A percentile compares a stretch with the other conserved stretches of the same genome.
phyloP scores from a whole-genome alignment of 1,140 invertebrate genomes.

The Drosophila lowei region DNA sequence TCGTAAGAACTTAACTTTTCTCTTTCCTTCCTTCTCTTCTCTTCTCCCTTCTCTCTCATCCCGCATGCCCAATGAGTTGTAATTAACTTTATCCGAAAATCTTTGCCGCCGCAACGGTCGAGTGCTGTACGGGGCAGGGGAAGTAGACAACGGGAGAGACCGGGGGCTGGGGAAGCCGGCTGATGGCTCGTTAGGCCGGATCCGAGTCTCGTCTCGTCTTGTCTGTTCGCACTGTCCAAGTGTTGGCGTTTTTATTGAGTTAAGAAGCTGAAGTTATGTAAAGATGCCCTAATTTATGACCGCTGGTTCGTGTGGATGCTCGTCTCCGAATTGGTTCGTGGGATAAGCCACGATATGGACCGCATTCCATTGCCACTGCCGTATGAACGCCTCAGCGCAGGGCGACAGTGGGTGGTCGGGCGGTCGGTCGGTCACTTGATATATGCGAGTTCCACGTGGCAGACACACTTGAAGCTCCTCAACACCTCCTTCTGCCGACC shows the following conservation, averaged over 20 bases:
- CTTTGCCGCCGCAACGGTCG: conserved; percentile 58
- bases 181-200: conserved; percentile 34
- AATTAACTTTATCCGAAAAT: conserved; percentile 83
- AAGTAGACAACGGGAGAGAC: not conserved
- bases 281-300: conserved; percentile 76
- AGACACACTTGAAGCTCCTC: conserved; percentile 36
- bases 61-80: conserved; percentile 77
- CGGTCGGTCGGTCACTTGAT: conserved; percentile 42
- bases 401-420: no score
- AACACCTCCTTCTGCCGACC: conserved; percentile 1
- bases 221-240: conserved; percentile 24
- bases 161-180: not conserved
- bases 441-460: conserved; percentile 16
- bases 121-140: conserved; percentile 5
- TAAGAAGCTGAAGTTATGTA: conserved; percentile 70
- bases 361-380: no score
- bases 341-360: no score
- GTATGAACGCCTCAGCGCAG: no score
- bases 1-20: conserved; percentile 34
- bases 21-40: not conserved
- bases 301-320: not conserved
- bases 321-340: no score
- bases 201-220: conserved; percentile 5
- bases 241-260: conserved; percentile 76
- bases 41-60: not conserved